These are phyloP conservation scores for Lepas anatifera DNA, from an alignment of 2,888 invertebrate genomes.

Conservation along the genomic window DNA sequence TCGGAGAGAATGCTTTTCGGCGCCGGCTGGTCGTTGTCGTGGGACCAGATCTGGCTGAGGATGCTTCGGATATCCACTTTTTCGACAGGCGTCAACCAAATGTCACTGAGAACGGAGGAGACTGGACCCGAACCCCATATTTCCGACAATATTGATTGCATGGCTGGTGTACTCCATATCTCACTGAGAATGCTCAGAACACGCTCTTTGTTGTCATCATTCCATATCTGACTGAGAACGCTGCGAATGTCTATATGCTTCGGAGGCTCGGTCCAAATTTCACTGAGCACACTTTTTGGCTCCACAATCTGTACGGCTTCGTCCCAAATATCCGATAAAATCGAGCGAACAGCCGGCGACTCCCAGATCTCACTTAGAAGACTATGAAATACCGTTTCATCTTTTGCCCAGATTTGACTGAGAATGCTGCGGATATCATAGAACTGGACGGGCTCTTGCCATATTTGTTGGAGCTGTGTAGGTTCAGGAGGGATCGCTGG, in stretches of 20 bases:
- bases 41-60: background rate
- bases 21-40: background rate
- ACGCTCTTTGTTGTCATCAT: background rate
- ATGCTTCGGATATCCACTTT: background rate
- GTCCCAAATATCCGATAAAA: background rate
- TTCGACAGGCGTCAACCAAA: background rate
- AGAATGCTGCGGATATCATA: background rate
- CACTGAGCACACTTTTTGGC: background rate
- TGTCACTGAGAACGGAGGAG: background rate
- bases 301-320: background rate
- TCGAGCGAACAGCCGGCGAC: background rate
- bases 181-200: background rate
- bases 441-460: background rate
- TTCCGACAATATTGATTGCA: background rate
- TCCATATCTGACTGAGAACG: background rate
- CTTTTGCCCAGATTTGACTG: background rate
- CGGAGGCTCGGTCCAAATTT: background rate
- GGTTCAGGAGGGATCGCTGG: background rate
- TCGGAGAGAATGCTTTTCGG: background rate
- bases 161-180: background rate
- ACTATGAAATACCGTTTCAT: background rate
- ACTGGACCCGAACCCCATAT: background rate
- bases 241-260: background rate
- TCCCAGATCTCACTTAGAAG: background rate
- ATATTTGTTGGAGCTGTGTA: background rate